phyloP scores from a whole-genome alignment of 2,888 invertebrate species.

The Coecobrya sp. region DNA sequence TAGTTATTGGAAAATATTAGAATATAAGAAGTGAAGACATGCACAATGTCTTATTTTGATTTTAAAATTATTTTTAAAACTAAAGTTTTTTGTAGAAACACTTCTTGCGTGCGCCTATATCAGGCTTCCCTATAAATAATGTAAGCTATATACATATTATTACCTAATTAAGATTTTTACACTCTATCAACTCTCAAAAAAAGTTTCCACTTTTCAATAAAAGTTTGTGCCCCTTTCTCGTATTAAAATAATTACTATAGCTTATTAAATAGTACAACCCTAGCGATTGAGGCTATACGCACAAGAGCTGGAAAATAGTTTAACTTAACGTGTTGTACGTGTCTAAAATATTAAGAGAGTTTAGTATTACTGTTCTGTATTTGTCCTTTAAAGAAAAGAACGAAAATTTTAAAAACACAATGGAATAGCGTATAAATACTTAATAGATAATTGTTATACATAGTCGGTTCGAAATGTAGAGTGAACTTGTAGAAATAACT shows the following conservation, averaged over 20 bases:
- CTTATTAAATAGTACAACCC: too few species aligned
- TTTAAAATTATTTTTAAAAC: conserved; percentile 39
- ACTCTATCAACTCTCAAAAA: too few species aligned
- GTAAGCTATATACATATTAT: neutral
- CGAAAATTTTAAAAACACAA: too few species aligned
- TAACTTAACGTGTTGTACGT: too few species aligned
- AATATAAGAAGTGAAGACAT: neutral
- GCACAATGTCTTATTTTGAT: conserved; percentile 14
- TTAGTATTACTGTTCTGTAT: too few species aligned
- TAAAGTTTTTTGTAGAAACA: neutral
- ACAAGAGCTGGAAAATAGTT: too few species aligned
- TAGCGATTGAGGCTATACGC: too few species aligned
- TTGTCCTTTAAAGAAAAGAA: too few species aligned
- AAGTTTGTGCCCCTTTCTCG: neutral
- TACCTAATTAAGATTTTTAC: conserved; percentile 1
- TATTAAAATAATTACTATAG: too few species aligned
- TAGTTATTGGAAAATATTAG: conserved; percentile 19
- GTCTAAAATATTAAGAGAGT: too few species aligned
- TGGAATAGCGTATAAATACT: neutral
- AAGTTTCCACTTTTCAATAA: neutral
- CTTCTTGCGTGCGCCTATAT: neutral
- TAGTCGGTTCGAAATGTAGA: conserved; percentile 19
- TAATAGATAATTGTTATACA: neutral
- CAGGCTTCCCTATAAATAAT: neutral
- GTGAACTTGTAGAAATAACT: conserved; percentile 4